These are phyloP conservation scores for Pseudorasbora parva DNA, from an alignment of 2,113 vertebrate genomes.

Conservation along the genomic window DNA sequence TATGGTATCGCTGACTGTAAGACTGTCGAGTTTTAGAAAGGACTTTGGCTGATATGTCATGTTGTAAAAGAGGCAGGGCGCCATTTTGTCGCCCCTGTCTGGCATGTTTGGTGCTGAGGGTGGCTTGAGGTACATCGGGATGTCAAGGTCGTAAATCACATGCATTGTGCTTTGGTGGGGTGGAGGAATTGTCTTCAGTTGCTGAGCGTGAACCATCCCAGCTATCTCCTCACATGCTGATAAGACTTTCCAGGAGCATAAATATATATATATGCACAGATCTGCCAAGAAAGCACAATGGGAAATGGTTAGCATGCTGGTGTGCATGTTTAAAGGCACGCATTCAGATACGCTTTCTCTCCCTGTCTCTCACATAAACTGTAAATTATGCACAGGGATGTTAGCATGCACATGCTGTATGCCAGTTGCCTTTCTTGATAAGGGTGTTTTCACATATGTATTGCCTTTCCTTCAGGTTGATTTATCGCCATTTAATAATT, in stretches of 20 bases:
- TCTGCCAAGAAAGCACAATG: conserved; percentile 26
- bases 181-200: conserved; percentile 18
- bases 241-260: too few relatives aligned
- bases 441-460: neutral
- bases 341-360: neutral
- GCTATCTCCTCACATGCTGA: conserved; percentile 39
- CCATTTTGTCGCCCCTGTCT: conserved; percentile 10
- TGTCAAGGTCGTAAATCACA: conserved; percentile 27
- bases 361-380: conserved; percentile 14
- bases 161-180: neutral
- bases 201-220: conserved; percentile 8
- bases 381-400: conserved; percentile 24
- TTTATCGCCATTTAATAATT: neutral
- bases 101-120: neutral
- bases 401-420: neutral
- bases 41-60: conserved; percentile 32
- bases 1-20: conserved; percentile 16
- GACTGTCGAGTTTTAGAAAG: conserved; percentile 18
- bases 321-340: conserved; percentile 10
- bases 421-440: neutral
- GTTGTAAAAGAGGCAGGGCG: conserved; percentile 18
- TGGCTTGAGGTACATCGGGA: neutral
- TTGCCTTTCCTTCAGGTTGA: neutral
- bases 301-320: conserved; percentile 29
- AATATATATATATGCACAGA: conserved; percentile 19